Percentiles rank a stretch among this genome's conserved stretches.
Evolutionary conservation across 1,140 invertebrate genomes (phyloP).

Genomic region (Trichonephila clavata): DNA sequence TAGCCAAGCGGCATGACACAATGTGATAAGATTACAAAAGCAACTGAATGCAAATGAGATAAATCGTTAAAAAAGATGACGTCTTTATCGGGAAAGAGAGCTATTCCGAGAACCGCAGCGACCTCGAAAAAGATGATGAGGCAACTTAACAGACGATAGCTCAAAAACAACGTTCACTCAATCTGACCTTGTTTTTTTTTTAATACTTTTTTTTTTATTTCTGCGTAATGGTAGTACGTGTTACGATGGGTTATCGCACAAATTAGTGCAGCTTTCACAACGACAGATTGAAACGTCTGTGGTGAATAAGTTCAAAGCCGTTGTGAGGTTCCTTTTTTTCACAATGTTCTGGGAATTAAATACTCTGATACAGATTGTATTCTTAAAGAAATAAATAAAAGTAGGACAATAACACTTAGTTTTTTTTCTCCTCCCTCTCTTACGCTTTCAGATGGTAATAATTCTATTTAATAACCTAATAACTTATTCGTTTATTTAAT

Average conservation of each 20-base stretch:
- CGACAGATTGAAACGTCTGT: background rate
- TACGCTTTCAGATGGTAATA: too few relatives aligned
- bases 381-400: too few relatives aligned
- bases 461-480: too few relatives aligned
- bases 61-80: slow-evolving; percentile 68
- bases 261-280: slow-evolving; percentile 6
- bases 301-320: background rate
- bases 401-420: too few relatives aligned
- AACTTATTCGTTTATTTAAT: too few relatives aligned
- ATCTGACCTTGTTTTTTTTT: slow-evolving; percentile 53
- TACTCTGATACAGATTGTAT: too few relatives aligned
- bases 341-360: too few relatives aligned
- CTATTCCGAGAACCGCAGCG: slow-evolving; percentile 52
- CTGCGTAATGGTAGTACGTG: slow-evolving; percentile 37
- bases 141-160: slow-evolving; percentile 52
- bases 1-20: slow-evolving; percentile 57
- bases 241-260: slow-evolving; percentile 11
- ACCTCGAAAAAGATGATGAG: slow-evolving; percentile 62
- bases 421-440: too few relatives aligned
- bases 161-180: slow-evolving; percentile 27
- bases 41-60: slow-evolving; percentile 39
- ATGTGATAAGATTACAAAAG: slow-evolving; percentile 68
- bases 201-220: background rate
- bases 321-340: background rate
- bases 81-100: slow-evolving; percentile 36